Base-by-base conservation (phyloP, 2,888 invertebrate genomes). In the Chalcosyrphus nemorum region DNA sequence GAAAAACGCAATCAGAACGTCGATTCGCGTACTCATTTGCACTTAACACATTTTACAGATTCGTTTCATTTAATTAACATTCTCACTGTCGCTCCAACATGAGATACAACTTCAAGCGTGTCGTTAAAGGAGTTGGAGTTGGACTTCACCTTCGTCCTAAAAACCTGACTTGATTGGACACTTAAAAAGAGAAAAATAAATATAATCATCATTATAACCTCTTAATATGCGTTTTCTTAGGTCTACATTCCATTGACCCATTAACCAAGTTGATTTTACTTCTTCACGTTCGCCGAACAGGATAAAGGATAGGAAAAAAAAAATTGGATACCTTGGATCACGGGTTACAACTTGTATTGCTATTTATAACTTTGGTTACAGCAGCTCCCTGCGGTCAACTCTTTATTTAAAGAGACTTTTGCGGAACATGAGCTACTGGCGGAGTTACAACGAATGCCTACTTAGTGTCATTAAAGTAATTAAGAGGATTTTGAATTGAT, bases 231-330 rank as follows among this genome's bases (percentile, higher is more conserved):
- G 54, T 54, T n/a, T n/a, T n/a, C 11, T 38, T n/a, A 56, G 56
- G 17, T 32, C 19, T 35, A 11, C 56, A 57, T 57, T 57, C 38
- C 56, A n/a, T 54, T 57, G 56, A 38, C 56, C 56, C 35, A 57
- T 57, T 57, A 57, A 57, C 35, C 56, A 57, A 35, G 56, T 38
- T 35, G 19, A 2, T 35, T n/a, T 29, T 29, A 7, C 6, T 32
- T 54, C 29, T 29, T 29, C 7, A 32, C 1, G 32, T 32, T 9
- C 32, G 4, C 9, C n/a, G n/a, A 35, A 35, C 7, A 35, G 35
- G n/a, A 35, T 35, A 4, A n/a, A 35, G 7, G 35, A 35, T n/a
- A 35, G n/a, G n/a, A 32, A 32, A 7, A 35, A 2, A n/a, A 35
- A 35, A n/a, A 3, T 7, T 35, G n/a, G 3, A n/a, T 4, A 2